A percentile compares a stretch with the other conserved stretches of the same genome.
These are phyloP conservation scores for Machimus rusticus DNA, from an alignment of 2,888 invertebrate species.

Conservation along the genomic window DNA sequence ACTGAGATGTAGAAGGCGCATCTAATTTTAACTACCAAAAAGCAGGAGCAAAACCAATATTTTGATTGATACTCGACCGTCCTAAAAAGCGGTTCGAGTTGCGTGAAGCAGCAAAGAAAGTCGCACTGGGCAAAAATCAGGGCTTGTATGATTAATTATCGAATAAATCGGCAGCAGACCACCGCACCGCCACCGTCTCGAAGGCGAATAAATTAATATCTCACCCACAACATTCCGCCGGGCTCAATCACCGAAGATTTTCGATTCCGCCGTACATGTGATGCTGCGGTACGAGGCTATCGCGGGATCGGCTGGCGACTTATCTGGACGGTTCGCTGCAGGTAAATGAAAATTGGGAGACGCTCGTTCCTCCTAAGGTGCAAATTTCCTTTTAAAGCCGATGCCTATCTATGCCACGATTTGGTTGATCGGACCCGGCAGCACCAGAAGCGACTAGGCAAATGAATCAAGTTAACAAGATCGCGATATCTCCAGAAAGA, in stretches of 20 bases:
- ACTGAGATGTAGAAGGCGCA: not conserved
- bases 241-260: not conserved
- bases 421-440: conserved; percentile 3
- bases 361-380: conserved; percentile 1
- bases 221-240: conserved; percentile 19
- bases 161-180: not conserved
- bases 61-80: not conserved
- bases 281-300: not conserved
- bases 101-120: not conserved
- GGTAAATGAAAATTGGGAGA: conserved; percentile 23
- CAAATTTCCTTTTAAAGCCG: conserved; percentile 23
- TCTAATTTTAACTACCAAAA: not conserved
- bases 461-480: conserved; percentile 19
- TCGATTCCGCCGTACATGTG: not conserved
- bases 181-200: not conserved
- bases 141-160: conserved; percentile 19
- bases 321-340: not conserved
- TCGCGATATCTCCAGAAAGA: not conserved
- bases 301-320: not conserved
- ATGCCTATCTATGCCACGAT: conserved; percentile 21
- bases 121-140: not conserved
- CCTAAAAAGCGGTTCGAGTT: not conserved
- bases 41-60: not conserved
- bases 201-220: conserved; percentile 31
- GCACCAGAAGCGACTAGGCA: not conserved